Base-by-base conservation (phyloP, 2,888 invertebrate species). In the Conistra vaccinii region DNA sequence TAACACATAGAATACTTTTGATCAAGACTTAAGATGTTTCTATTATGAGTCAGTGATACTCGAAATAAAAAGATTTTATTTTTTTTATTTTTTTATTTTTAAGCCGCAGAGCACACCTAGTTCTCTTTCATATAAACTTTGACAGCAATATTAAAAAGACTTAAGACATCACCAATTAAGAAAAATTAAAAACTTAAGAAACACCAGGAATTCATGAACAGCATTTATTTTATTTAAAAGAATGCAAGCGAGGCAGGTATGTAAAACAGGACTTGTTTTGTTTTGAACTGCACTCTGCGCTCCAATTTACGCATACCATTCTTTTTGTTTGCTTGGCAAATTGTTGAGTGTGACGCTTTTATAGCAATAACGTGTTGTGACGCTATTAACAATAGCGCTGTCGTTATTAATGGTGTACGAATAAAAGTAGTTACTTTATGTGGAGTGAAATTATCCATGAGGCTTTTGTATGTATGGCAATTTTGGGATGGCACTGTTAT, bases 241-340 rank as follows among this genome's bases (percentile, higher is more conserved):
- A 60, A 58, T 60, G 69, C 63, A 48, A 9, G 68, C 45, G 39
- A 9, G 17, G 1, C 75, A 75, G 74, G 76, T 67, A 81, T 80
- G 76, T 76, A 70, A 76, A 76, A 70, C 66, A 75, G 58, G 7
- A 62, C 26, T 57, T 61, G 61, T 81, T 70, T 70, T 57, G 62
- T 32, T 70, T 55, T 67, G 53, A 26, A 17, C 55, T 66, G 67
- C 81, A 63, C 26, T 63, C 39, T 69, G 55, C 29, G 66, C 65
- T 78, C 81, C 79, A 81, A 79, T 83, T 70, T 83, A 70, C 83
- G 69, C 78, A 82, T 70, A 51, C 78, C 73, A 63, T 73, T 70
- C 69, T 62, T 82, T 82, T 82, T 82, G 73, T 81, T 70, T 60
- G 68, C 63, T 69, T 65, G 35, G 60, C 57, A 69, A 81, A 83